Conservation (phyloP, 1,140 invertebrate genomes). For the Zaprionus capensis region DNA sequence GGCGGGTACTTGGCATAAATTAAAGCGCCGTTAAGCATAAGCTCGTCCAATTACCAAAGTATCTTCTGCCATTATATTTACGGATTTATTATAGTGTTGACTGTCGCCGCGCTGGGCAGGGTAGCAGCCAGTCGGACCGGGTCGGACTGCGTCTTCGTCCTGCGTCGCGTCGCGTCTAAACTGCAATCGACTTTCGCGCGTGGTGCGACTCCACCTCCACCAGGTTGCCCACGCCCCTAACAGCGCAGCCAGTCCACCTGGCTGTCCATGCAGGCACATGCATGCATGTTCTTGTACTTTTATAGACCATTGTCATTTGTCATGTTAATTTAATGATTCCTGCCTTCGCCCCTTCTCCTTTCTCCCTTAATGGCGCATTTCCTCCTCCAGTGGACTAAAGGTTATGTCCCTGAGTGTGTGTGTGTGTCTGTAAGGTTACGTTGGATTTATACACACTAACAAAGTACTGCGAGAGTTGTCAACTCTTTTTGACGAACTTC, state of each 20-base stretch:
- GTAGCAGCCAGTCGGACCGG: not conserved
- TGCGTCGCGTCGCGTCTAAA: not conserved
- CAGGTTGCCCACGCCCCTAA: not conserved
- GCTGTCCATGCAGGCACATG: slow-evolving; percentile 30
- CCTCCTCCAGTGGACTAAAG: slow-evolving; percentile 30
- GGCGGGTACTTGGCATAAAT: slow-evolving; percentile 70
- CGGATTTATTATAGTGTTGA: slow-evolving; percentile 78
- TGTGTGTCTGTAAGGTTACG: slow-evolving; percentile 22
- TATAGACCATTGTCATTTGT: slow-evolving; percentile 73
- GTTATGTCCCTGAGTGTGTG: slow-evolving; percentile 32
- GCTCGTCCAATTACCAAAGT: slow-evolving; percentile 79
- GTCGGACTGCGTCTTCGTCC: not conserved
- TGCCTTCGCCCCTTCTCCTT: slow-evolving; percentile 4
- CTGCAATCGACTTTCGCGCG: slow-evolving; percentile 30
- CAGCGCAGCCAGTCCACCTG: not conserved
- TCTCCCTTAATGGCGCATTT: slow-evolving; percentile 34
- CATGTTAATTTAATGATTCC: slow-evolving; percentile 78
- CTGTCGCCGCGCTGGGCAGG: slow-evolving; percentile 35
- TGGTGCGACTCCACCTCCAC: not conserved
- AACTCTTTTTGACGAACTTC: slow-evolving; percentile 41
- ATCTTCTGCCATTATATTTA: slow-evolving; percentile 73
- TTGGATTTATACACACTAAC: slow-evolving; percentile 26
- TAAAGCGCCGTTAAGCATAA: slow-evolving; percentile 78
- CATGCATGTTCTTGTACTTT: slow-evolving; percentile 57
- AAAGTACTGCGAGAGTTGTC: slow-evolving; percentile 38